These are phyloP conservation scores for Papilio xuthus DNA, from an alignment of 1,140 invertebrate species.

Conservation along the genomic window DNA sequence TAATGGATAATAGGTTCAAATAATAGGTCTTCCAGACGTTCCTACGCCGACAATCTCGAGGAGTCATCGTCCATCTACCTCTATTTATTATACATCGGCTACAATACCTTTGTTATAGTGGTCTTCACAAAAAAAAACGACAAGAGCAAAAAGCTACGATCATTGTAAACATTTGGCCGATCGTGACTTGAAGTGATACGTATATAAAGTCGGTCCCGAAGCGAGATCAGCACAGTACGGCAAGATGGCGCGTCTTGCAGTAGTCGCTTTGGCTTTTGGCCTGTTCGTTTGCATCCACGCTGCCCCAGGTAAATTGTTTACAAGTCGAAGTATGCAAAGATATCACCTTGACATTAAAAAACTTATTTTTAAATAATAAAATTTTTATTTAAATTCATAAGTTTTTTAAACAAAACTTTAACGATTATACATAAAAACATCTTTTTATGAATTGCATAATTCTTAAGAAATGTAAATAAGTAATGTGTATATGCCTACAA, in stretches of 20 bases:
- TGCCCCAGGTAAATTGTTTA: slow-evolving; percentile 26
- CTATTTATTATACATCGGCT: slow-evolving; percentile 4
- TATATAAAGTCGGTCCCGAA: slow-evolving; percentile 29
- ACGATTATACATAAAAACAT: not conserved
- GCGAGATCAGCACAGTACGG: slow-evolving; percentile 8
- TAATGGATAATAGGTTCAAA: not conserved
- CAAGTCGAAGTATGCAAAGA: not conserved
- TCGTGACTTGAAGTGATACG: slow-evolving; percentile 19
- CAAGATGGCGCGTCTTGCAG: slow-evolving; percentile 34
- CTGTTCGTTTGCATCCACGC: slow-evolving; percentile 35
- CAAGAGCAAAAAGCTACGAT: slow-evolving; percentile 17
- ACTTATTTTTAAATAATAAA: no score
- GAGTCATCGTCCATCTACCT: slow-evolving; percentile 27
- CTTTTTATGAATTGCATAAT: no score
- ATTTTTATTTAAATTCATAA: no score
- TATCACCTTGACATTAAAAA: no score
- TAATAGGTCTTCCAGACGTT: slow-evolving; percentile 27
- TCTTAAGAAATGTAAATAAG: not conserved
- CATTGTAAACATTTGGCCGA: slow-evolving; percentile 28
- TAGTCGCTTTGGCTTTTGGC: slow-evolving; percentile 27
- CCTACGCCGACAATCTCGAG: not conserved
- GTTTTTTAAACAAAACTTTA: no score
- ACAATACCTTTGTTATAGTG: not conserved
- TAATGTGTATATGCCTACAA: not conserved
- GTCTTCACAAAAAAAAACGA: slow-evolving; percentile 18